Evolutionary conservation across 2,797 vertebrate genomes (phyloP).

Genomic region (Pitangus sulphuratus): DNA sequence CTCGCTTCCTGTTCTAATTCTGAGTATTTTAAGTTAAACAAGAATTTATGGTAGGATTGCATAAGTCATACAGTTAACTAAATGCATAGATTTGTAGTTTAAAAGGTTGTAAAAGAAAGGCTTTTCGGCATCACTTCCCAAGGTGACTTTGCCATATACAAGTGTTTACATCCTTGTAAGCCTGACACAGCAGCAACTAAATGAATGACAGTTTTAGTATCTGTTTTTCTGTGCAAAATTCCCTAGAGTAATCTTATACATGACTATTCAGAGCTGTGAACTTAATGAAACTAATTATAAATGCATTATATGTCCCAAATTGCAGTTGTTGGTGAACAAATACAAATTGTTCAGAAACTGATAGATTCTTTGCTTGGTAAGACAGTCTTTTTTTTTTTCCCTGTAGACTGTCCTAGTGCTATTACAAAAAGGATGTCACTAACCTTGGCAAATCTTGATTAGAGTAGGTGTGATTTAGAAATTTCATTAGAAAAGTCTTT

Average conservation of each 20-base stretch:
- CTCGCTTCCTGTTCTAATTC: background rate
- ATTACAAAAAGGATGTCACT: background rate
- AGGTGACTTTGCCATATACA: background rate
- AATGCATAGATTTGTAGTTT: background rate
- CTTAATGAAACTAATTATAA: background rate
- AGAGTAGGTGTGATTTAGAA: background rate
- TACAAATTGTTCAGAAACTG: background rate
- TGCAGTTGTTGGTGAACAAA: background rate
- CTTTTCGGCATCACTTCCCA: background rate
- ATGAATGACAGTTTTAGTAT: background rate
- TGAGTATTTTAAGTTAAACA: background rate
- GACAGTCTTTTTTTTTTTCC: background rate
- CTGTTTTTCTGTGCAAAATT: background rate
- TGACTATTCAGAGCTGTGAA: background rate
- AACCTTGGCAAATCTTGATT: background rate
- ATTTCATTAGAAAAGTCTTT: background rate
- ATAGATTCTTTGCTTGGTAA: background rate
- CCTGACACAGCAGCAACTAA: no score
- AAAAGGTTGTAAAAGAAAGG: background rate
- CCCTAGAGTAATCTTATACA: background rate
- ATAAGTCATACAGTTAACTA: background rate
- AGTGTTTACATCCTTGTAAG: no score
- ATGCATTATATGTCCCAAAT: background rate
- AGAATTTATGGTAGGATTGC: background rate
- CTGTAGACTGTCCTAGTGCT: background rate